These are phyloP conservation scores for Tetrao urogallus DNA, from an alignment of 2,113 vertebrate genomes.

Conservation along the genomic window DNA sequence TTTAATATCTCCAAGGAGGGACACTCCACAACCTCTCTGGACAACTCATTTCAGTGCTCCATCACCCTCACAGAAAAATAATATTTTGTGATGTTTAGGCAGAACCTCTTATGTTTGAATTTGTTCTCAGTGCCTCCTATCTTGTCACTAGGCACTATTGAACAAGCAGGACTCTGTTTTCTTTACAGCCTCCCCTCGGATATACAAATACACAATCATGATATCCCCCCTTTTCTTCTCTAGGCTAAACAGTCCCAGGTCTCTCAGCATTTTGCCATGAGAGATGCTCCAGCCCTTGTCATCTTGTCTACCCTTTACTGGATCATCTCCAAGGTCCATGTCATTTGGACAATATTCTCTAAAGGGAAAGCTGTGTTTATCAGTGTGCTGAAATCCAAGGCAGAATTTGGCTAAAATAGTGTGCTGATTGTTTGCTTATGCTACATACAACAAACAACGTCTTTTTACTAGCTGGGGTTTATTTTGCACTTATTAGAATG, in stretches of 20 bases:
- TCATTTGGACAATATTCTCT: not conserved
- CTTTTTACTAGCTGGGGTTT: not conserved
- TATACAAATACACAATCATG: not conserved
- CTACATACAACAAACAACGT: not conserved
- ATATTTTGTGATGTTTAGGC: not conserved
- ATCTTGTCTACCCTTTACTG: not conserved
- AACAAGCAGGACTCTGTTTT: not conserved
- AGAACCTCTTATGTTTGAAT: not conserved
- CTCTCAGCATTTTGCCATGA: not conserved
- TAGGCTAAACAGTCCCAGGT: not conserved
- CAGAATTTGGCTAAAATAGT: not conserved
- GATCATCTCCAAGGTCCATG: not conserved
- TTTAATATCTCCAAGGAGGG: not conserved
- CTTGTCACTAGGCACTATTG: not conserved
- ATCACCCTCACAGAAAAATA: not conserved
- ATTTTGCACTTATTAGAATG: not conserved
- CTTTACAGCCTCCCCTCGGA: not conserved
- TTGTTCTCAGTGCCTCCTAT: not conserved
- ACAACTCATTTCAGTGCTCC: not conserved
- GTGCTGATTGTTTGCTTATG: not conserved
- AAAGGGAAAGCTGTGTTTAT: conserved; percentile 8
- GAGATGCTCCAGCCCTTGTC: not conserved
- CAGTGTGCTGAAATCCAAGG: not conserved
- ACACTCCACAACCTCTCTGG: not conserved
- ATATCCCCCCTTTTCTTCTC: not conserved